phyloP scores from a whole-genome alignment of 2,797 vertebrate genomes.

The Chaetodon trifasciatus region DNA sequence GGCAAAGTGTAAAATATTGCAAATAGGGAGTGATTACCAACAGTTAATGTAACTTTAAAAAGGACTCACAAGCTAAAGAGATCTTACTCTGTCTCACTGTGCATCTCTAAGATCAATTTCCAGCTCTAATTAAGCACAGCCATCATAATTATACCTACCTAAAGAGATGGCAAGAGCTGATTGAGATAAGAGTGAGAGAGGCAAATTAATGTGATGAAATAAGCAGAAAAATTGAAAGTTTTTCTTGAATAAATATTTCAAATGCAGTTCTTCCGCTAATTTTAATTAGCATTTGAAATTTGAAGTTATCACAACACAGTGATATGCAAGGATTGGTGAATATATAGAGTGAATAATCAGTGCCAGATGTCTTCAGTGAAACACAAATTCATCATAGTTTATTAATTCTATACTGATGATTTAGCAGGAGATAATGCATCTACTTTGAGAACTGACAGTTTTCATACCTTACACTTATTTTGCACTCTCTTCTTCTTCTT shows the following conservation, averaged over 20 bases:
- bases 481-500: slow-evolving; percentile 80
- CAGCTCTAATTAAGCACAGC: not conserved
- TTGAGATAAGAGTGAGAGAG: not conserved
- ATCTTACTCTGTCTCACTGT: not conserved
- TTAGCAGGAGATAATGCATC: not conserved
- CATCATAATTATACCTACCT: not conserved
- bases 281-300: not conserved
- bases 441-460: not conserved
- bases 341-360: slow-evolving; percentile 8
- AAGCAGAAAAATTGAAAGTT: not conserved
- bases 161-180: slow-evolving; percentile 1
- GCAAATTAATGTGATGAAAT: not conserved
- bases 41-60: not conserved
- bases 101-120: slow-evolving; percentile 2
- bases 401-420: not conserved
- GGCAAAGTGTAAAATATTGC: not conserved
- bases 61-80: not conserved
- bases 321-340: not conserved
- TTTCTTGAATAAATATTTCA: not conserved
- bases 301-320: too few relatives aligned
- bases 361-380: slow-evolving; percentile 3
- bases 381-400: not conserved
- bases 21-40: not conserved
- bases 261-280: not conserved
- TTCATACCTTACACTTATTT: slow-evolving; percentile 82